A percentile compares a stretch with the other conserved stretches of the same genome.
Conservation (phyloP, 2,888 invertebrate species). For the Epinotia nisella region DNA sequence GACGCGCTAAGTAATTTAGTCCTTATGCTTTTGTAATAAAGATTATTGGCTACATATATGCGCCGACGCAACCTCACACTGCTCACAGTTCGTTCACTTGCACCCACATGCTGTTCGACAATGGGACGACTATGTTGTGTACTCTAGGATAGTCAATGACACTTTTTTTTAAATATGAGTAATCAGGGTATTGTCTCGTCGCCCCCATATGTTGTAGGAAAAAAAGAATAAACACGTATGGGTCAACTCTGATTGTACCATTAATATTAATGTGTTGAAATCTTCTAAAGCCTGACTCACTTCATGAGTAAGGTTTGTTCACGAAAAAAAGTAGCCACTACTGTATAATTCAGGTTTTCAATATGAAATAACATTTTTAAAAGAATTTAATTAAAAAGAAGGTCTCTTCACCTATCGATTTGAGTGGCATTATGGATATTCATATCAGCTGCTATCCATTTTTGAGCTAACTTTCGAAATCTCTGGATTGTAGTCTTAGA, state of each 20-base stretch:
- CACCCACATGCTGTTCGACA: conserved; percentile 51
- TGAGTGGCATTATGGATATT: no score
- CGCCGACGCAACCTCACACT: conserved; percentile 49
- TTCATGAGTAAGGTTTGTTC: no score
- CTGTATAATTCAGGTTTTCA: no score
- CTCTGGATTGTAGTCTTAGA: no score
- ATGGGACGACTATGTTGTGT: conserved; percentile 19
- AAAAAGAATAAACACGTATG: not conserved
- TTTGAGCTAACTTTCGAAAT: no score
- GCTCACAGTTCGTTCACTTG: conserved; percentile 58
- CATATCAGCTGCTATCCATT: no score
- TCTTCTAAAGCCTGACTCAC: not conserved
- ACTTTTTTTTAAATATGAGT: conserved; percentile 23
- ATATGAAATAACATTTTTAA: no score
- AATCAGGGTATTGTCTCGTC: conserved; percentile 8
- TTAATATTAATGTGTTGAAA: not conserved
- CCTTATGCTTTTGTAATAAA: not conserved
- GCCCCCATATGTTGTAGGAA: not conserved
- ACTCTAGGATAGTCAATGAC: conserved; percentile 31
- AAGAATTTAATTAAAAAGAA: no score
- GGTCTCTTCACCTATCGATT: no score
- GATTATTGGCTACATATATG: conserved; percentile 42
- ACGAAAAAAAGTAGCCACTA: no score
- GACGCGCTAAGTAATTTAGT: not conserved
- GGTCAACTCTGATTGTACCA: not conserved